Base-by-base conservation (phyloP, 92 coral and sea anemone genomes). In the Siderastrea radians region DNA sequence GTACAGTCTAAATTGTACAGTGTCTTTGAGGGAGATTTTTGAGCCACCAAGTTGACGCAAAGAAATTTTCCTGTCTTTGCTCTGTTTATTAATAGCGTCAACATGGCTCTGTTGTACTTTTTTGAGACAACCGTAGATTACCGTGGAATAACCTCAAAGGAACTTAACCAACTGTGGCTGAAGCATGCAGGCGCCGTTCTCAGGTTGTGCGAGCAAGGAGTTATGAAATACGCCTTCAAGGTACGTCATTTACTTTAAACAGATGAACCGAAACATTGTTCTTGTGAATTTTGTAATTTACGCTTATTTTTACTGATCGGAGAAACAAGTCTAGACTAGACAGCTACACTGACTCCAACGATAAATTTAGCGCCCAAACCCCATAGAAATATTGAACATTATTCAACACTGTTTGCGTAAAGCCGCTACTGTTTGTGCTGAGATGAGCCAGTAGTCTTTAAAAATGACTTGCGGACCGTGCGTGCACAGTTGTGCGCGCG, bases 161-260 rank as follows among this genome's bases (percentile, higher is more conserved):
- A 89, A 61, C 72, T 89, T 58, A 69, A 82, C 62, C 12, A 70
- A 46, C 65, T 76, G 67, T 89, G 92, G 92, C 49, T 84, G 17
- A 51, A 70, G 69, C 89, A 89, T 60, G 92, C 89, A 15, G 70
- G 54, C 48, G 67, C 58, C 2, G 92, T 86, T 2, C 68, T 78
- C 59, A 15, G 43, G 45, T 53, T 69, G 17, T 69, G 70, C 74
- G 75, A 89, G 9, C 58, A 89, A 80, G 92, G 89, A 11, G 16
- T 78, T 6, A 79, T 89, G 79, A 84, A 53, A 68, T 86, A 78
- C 44, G 88, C 88, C 8, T 89, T 80, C 85, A 89, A 89, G 92
- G 92, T 89, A 89, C 2, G 88, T 61, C 26, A 6, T 26, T 26
- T 26, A 26, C 38, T 26, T 14, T 26, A 26, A 26, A 26, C 38